Evolutionary conservation across 1,140 invertebrate species (phyloP).

Genomic region (Mya arenaria): DNA sequence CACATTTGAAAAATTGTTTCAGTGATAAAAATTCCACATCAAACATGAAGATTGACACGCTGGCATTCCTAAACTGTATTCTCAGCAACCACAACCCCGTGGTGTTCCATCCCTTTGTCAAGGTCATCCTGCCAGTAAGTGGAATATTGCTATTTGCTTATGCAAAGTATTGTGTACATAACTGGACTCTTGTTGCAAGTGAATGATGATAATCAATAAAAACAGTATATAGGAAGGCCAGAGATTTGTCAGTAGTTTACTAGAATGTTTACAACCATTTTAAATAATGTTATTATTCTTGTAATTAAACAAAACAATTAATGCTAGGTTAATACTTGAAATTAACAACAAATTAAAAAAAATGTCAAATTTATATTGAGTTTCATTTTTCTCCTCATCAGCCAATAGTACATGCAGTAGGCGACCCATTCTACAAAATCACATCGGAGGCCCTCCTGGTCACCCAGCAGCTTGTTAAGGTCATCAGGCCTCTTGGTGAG

Average conservation of each 20-base stretch:
- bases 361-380: too few relatives aligned
- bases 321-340: too few relatives aligned
- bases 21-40: conserved; percentile 97
- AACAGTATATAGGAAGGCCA: neutral
- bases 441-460: conserved; percentile 97
- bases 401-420: conserved; percentile 92
- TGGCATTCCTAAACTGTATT: conserved; percentile 95
- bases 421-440: conserved; percentile 99
- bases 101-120: conserved; percentile 90
- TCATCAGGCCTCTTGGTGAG: conserved; percentile 93
- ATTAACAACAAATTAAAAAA: too few relatives aligned
- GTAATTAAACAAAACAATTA: too few relatives aligned
- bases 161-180: too few relatives aligned
- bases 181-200: too few relatives aligned
- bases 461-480: conserved; percentile 96
- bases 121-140: conserved; percentile 88
- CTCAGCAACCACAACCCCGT: conserved; percentile 91
- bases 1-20: too few relatives aligned
- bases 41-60: conserved; percentile 99
- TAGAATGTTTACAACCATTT: neutral
- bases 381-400: too few relatives aligned
- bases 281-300: too few relatives aligned
- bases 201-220: neutral
- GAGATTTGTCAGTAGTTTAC: neutral
- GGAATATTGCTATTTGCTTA: neutral